Conservation (phyloP, 2,113 vertebrate species). For the Clarias batrachus region DNA sequence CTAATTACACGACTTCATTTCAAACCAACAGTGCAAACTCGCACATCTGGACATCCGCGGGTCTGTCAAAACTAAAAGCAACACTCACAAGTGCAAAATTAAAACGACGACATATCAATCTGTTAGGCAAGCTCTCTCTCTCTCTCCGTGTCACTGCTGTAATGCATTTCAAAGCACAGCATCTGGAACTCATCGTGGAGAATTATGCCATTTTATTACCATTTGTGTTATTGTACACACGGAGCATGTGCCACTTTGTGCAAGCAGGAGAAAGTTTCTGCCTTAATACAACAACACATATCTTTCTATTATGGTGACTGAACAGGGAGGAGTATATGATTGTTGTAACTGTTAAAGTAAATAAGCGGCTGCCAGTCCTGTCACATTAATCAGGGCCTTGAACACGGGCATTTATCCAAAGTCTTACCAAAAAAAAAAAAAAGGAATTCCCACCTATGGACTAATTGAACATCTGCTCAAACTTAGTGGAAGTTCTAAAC, state of each 20-base stretch:
- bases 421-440: not conserved
- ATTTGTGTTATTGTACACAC: not conserved
- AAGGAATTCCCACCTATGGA: not conserved
- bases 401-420: not conserved
- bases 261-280: not conserved
- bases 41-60: not conserved
- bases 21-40: not conserved
- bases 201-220: not conserved
- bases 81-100: not conserved
- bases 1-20: not conserved
- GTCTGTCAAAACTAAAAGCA: conserved; percentile 6
- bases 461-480: not conserved
- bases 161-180: not conserved
- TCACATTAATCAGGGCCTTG: not conserved
- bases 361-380: conserved; percentile 6
- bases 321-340: conserved; percentile 26
- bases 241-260: conserved; percentile 7
- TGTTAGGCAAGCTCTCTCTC: not conserved
- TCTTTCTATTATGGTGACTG: not conserved
- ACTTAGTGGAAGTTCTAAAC: conserved; percentile 6
- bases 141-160: not conserved
- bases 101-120: not conserved
- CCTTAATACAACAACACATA: not conserved
- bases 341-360: conserved; percentile 16
- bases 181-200: not conserved